A percentile compares a stretch with the other conserved stretches of the same genome.
phyloP scores from a whole-genome alignment of 2,797 vertebrate genomes.

The Myiotriccus ornatus region DNA sequence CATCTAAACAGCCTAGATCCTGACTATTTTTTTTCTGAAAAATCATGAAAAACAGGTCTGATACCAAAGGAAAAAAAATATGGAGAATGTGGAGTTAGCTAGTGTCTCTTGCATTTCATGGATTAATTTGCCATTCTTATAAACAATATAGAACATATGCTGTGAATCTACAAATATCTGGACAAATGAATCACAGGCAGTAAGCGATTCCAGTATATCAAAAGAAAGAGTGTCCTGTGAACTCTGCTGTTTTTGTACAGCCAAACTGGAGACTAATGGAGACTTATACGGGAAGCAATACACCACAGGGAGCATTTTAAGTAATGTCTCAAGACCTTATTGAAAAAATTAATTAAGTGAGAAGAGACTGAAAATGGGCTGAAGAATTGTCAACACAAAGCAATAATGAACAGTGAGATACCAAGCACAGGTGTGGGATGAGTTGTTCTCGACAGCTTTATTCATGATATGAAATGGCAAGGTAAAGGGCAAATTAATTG shows the following conservation, averaged over 20 bases:
- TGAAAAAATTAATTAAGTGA: conserved; percentile 4
- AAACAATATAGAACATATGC: background rate
- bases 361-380: background rate
- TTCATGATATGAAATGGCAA: background rate
- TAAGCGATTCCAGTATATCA: background rate
- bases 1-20: background rate
- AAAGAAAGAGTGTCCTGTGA: background rate
- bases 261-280: background rate
- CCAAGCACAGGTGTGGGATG: background rate
- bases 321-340: background rate
- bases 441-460: background rate
- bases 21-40: background rate
- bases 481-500: conserved; percentile 31
- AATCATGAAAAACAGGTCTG: background rate
- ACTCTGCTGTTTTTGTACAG: background rate
- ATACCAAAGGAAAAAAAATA: background rate
- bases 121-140: background rate
- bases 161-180: background rate
- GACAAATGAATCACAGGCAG: background rate
- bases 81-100: background rate
- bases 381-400: background rate
- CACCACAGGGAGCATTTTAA: background rate
- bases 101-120: background rate
- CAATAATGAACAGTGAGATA: background rate
- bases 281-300: background rate